Evolutionary conservation across 2,888 invertebrate species (phyloP), one percentile per base, ranked within the genome.

Genomic region (Lycaena phlaeas): DNA sequence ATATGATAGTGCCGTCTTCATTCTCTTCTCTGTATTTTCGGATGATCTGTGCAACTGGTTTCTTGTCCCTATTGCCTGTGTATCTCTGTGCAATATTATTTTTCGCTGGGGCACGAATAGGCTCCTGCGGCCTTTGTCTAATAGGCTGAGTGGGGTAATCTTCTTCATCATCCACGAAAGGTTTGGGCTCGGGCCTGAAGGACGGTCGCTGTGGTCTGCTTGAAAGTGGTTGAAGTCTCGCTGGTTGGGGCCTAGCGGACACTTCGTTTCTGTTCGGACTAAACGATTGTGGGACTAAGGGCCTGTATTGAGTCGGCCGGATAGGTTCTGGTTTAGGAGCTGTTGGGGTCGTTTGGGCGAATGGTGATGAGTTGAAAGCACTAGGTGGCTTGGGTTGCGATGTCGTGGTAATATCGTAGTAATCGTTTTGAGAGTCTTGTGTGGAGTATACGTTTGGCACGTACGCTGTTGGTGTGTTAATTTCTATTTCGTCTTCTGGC

Each of bases 1-100:
- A 94, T 0, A 92, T 91, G 54, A 94, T 94, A 61, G 91, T 93
- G 27, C 93, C 93, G 53, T 92, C 92, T 15, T 87, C 85, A 59
- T 93, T 92, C 65, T 94, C 93, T 29, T 93, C 93, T 38, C 92
- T 88, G 77, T 89, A 94, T 61, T 89, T 89, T 40, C 89, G 84
- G 49, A 88, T 75, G 46, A 89, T 89, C 69, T 92, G 92, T 14
- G 91, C 90, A 0, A 92, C 91, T 0, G 92, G 92, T 51, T 90
- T 91, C 64, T 86, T 90, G 38, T 84, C 85, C 31, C 85, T 71
- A n/a, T 61, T 61, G 52, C 72, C 61, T 11, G 65, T 61, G 49
- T 78, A 76, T 47, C 84, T 85, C 50, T 84, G 85, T 43, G 73
- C 84, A 15, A 74, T 67, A 14, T 60, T 61, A 37, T 51, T 60